Conservation (phyloP, 2,797 vertebrate genomes). For the Rhinatrema bivittatum region DNA sequence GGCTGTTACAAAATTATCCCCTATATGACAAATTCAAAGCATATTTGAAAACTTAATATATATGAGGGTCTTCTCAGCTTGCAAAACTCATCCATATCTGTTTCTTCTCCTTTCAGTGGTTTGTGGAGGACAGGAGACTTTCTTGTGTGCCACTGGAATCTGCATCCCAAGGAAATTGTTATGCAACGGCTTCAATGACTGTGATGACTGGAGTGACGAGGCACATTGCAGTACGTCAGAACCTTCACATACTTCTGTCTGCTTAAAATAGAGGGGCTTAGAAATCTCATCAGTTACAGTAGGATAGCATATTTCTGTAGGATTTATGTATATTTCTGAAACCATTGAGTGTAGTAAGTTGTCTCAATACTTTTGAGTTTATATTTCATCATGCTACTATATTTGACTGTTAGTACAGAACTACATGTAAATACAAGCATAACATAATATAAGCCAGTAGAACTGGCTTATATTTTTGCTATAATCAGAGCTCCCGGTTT, state of each 20-base stretch:
- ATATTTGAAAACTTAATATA: too few species aligned
- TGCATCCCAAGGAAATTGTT: conserved; percentile 78
- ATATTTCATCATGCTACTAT: too few species aligned
- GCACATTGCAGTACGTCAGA: conserved; percentile 71
- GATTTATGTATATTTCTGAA: background rate
- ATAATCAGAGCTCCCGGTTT: too few species aligned
- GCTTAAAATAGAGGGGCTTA: background rate
- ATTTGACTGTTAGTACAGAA: too few species aligned
- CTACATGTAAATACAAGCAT: too few species aligned
- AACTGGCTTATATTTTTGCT: too few species aligned
- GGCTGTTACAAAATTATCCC: too few species aligned
- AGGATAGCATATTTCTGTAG: background rate
- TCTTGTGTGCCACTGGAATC: conserved; percentile 75
- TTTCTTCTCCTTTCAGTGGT: conserved; percentile 52
- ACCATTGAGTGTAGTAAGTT: background rate
- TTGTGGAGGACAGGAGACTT: conserved; percentile 71
- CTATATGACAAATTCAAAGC: too few species aligned
- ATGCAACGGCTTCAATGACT: conserved; percentile 92
- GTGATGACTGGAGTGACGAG: conserved; percentile 92
- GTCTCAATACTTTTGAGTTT: too few species aligned
- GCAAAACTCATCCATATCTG: too few species aligned
- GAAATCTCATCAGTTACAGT: background rate
- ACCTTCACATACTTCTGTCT: background rate
- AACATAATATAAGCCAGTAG: too few species aligned
- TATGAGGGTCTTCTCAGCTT: too few species aligned